Percentiles rank a stretch among this genome's conserved stretches.
These are phyloP conservation scores for Synergus gifuensis DNA, from an alignment of 2,888 invertebrate genomes.

Conservation along the genomic window DNA sequence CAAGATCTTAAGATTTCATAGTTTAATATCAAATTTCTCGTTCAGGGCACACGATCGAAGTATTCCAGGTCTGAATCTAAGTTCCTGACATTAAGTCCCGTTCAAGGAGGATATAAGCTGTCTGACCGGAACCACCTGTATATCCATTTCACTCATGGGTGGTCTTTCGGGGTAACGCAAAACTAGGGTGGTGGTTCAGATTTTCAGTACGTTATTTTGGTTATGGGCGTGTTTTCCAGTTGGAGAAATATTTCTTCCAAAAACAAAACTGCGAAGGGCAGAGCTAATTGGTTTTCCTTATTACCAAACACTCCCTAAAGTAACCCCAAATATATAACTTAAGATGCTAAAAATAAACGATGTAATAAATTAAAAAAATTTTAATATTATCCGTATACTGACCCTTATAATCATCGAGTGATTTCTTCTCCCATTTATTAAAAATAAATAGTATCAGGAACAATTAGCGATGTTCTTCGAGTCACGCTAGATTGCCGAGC, in stretches of 20 bases:
- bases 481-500: conserved; percentile 23
- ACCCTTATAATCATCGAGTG: not conserved
- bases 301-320: not conserved
- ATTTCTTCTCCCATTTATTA: conserved; percentile 12
- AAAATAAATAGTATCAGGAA: conserved; percentile 29
- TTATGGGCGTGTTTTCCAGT: not conserved
- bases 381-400: conserved; percentile 2
- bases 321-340: not conserved
- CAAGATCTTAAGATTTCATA: not conserved
- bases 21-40: conserved; percentile 3
- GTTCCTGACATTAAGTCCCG: conserved; percentile 13
- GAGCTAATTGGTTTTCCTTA: not conserved
- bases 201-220: not conserved
- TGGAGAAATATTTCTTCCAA: not conserved
- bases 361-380: not conserved
- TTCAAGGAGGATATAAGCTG: conserved; percentile 33
- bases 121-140: conserved; percentile 69
- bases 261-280: not conserved
- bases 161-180: conserved; percentile 66
- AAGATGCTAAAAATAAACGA: not conserved
- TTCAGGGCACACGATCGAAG: not conserved
- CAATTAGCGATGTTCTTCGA: conserved; percentile 21
- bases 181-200: conserved; percentile 45
- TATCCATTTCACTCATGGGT: conserved; percentile 68
- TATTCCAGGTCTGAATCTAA: conserved; percentile 4